These are phyloP conservation scores for Empidonax traillii DNA, from an alignment of 2,113 vertebrate genomes.

Conservation along the genomic window DNA sequence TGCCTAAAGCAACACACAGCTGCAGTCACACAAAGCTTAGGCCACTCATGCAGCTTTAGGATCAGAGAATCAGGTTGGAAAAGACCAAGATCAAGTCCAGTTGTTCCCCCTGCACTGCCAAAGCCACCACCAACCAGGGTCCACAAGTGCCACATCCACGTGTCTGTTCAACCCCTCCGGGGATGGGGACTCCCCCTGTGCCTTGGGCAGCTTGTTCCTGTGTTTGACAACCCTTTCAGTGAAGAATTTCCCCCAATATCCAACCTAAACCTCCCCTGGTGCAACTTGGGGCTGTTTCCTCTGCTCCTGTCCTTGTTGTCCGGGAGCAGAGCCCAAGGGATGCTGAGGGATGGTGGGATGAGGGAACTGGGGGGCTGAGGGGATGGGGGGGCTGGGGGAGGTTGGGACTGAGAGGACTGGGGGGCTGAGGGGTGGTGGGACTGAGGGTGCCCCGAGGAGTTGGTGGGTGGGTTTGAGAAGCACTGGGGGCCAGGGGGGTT, in stretches of 20 bases:
- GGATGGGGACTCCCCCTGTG: accelerated
- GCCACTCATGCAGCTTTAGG: background rate
- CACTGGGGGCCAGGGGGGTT: background rate
- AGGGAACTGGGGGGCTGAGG: too few species aligned
- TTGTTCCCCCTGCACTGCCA: background rate
- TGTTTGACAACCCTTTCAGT: accelerated
- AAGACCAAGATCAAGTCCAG: background rate
- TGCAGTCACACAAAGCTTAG: background rate
- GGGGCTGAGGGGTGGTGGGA: background rate
- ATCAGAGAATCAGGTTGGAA: background rate
- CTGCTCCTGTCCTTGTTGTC: background rate
- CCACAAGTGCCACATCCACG: background rate
- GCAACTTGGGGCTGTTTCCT: background rate
- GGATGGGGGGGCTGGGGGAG: background rate
- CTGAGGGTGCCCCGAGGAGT: background rate
- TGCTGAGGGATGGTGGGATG: too few species aligned
- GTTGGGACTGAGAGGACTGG: too few species aligned
- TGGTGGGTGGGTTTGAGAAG: background rate
- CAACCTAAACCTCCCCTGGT: background rate
- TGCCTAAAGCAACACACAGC: background rate
- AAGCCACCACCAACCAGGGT: background rate
- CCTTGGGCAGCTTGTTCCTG: background rate
- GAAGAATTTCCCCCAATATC: background rate
- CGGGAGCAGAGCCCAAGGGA: background rate
- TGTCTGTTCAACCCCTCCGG: background rate